Base-by-base conservation (phyloP, 2,888 invertebrate genomes). In the Geophilus truncorum region DNA sequence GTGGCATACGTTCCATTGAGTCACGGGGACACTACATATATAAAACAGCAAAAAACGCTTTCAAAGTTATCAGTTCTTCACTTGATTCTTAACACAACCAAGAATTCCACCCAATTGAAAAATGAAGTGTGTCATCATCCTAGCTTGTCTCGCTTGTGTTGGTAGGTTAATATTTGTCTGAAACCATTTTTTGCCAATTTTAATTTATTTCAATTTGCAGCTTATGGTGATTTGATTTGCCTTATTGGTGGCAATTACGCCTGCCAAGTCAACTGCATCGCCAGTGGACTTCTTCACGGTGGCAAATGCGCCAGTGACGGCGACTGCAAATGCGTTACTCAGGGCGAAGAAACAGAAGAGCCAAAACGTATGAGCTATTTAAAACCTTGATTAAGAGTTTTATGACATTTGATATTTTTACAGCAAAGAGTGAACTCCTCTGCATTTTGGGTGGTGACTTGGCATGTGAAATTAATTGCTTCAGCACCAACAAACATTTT, bases 391-490 rank as follows among this genome's bases (percentile, higher is more conserved):
- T 77, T 0, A 21, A 12, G 32, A 34, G 10, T 12, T 77, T 32
- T 34, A 25, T 25, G 5, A 5, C 28, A 70, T 9, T 32, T 32
- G 4, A 36, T 77, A n/a, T 23, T 30, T 77, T 32, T 32, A 34
- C 21, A 77, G 77, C 77, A 28, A 32, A 36, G 21, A 15, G 34
- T 28, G 77, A 77, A 21, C 34, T 77, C 5, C 2, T 77, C 3
- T 77, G 77, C 12, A 12, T 77, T 77, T 77, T 77, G 77, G 77
- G 77, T 21, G 77, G 77, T 3, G 23, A 77, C n/a, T 77, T 77
- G 36, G 77, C 77, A 12, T 77, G 77, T 6, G 34, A 77, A n/a
- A 77, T 77, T n/a, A 77, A 77, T n/a, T 77, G 77, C 21, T n/a
- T 77, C 0, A 36, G 34, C 10, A 4, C 10, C 4, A 18, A 10